Conservation (phyloP, 2,888 invertebrate genomes). For the Timandra comae region DNA sequence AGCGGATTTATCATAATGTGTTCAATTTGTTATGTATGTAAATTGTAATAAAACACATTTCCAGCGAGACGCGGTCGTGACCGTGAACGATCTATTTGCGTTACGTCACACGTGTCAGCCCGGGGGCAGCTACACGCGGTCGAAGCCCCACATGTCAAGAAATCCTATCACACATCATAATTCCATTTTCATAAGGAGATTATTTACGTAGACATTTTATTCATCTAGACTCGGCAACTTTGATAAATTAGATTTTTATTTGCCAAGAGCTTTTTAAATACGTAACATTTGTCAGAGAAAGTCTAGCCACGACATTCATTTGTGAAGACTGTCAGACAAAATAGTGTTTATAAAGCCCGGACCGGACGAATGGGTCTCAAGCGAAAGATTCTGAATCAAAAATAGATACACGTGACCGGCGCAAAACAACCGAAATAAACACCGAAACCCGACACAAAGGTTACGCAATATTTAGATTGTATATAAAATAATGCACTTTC, state of each 20-base stretch:
- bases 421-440: conserved; percentile 45
- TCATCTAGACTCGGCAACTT: conserved; percentile 2
- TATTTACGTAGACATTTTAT: no score
- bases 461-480: conserved; percentile 31
- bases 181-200: conserved; percentile 29
- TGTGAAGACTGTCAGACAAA: conserved; percentile 11
- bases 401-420: conserved; percentile 49
- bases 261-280: conserved; percentile 2
- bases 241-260: conserved; percentile 1
- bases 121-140: conserved; percentile 37
- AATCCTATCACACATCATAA: conserved; percentile 26
- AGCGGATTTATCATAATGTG: conserved; percentile 4
- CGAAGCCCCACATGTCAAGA: conserved; percentile 54
- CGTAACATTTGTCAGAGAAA: conserved; percentile 10
- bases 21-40: conserved; percentile 4
- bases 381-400: conserved; percentile 37
- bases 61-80: conserved; percentile 50
- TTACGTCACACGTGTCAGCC: conserved; percentile 34
- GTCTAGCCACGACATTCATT: conserved; percentile 16
- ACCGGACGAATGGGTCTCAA: conserved; percentile 13
- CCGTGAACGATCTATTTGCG: conserved; percentile 47
- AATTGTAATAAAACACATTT: conserved; percentile 6
- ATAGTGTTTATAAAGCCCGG: conserved; percentile 8
- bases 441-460: conserved; percentile 32
- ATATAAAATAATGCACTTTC: background rate